Conservation (phyloP, 2,113 vertebrate species). For the Vicugna pacos region DNA sequence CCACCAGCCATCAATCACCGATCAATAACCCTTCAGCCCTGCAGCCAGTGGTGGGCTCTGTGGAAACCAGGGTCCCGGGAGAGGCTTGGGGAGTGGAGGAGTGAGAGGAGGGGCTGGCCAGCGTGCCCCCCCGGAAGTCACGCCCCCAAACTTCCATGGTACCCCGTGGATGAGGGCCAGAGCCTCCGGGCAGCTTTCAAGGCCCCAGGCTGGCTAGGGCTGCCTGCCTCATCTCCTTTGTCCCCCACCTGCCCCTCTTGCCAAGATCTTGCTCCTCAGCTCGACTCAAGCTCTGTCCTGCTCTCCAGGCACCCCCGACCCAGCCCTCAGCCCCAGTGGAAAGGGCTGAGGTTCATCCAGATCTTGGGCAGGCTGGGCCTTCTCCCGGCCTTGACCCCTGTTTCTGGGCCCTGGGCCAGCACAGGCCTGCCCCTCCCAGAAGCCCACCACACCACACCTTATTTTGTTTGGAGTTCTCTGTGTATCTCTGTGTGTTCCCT, state of each 20-base stretch:
- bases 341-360: fast-evolving
- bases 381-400: background rate
- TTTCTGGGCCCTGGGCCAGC: background rate
- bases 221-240: fast-evolving
- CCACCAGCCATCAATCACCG: background rate
- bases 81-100: background rate
- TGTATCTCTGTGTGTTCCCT: no score
- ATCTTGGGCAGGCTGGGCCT: background rate
- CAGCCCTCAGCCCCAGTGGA: fast-evolving
- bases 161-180: fast-evolving
- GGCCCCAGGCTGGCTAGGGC: background rate
- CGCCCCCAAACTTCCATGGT: background rate
- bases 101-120: background rate
- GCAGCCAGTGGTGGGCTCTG: background rate
- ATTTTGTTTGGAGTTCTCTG: fast-evolving
- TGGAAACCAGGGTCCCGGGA: conserved; percentile 8
- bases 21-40: background rate
- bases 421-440: fast-evolving
- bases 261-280: background rate
- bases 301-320: fast-evolving
- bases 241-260: background rate
- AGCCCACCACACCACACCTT: fast-evolving
- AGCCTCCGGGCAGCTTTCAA: fast-evolving
- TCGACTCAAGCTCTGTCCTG: fast-evolving
- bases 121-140: background rate